Conservation (phyloP, 2,113 vertebrate species). For the Xenotilapia leptura region DNA sequence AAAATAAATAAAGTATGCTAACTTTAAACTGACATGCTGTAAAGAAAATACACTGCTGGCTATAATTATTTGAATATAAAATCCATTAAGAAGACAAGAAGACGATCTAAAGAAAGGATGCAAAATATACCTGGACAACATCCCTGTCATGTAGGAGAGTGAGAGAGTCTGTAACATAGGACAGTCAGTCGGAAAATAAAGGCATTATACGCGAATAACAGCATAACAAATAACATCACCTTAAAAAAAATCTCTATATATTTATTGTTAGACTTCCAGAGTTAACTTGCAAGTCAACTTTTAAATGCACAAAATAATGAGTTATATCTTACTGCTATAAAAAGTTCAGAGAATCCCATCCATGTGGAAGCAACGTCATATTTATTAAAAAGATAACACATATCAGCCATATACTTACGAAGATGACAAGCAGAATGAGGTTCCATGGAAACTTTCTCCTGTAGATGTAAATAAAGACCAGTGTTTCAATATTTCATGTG, state of each 20-base stretch:
- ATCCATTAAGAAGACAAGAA: not conserved
- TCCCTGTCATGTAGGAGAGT: slow-evolving; percentile 91
- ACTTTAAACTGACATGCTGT: not conserved
- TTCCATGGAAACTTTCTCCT: slow-evolving; percentile 95
- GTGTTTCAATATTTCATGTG: not conserved
- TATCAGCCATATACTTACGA: slow-evolving; percentile 75
- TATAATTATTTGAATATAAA: not conserved
- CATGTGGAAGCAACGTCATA: rapidly evolving
- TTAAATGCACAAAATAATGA: not conserved
- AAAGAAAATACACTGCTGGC: not conserved
- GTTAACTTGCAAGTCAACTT: not conserved
- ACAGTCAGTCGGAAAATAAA: not conserved
- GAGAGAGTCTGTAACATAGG: slow-evolving; percentile 81
- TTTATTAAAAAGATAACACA: not conserved
- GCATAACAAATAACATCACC: not conserved
- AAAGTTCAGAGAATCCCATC: not conserved
- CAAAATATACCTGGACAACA: slow-evolving; percentile 81
- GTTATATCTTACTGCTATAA: not conserved
- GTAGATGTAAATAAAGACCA: not conserved
- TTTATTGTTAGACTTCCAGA: not conserved
- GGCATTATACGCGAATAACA: rapidly evolving
- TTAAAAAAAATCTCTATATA: not conserved
- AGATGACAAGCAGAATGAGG: slow-evolving; percentile 84
- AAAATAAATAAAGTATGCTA: not conserved
- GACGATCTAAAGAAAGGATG: not conserved